Evolutionary conservation across 1,140 invertebrate genomes (phyloP), one percentile per base, ranked within the genome.

Genomic region (Steinernema feltiae): DNA sequence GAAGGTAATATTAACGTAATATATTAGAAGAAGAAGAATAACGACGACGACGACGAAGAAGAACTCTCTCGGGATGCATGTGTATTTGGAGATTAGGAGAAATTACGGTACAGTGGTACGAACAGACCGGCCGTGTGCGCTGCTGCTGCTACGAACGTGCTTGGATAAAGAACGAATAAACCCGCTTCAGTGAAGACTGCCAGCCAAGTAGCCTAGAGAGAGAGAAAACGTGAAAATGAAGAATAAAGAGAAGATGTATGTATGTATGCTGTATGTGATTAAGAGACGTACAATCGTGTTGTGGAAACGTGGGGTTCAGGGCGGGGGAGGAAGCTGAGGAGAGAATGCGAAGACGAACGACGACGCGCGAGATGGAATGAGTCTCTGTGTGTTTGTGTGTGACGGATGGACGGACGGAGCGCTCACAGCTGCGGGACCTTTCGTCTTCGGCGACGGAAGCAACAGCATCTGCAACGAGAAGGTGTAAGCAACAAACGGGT

Each of bases 361-460:
- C n/a, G n/a, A n/a, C n/a, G n/a, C n/a, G n/a, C n/a, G n/a, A n/a
- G n/a, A n/a, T n/a, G n/a, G n/a, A n/a, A n/a, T n/a, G n/a, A n/a
- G n/a, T n/a, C n/a, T n/a, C n/a, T n/a, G n/a, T n/a, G n/a, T 46
- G 41, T n/a, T 46, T 46, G 15, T 27, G 53, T 63, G 53, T 7
- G 24, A 63, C 24, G 53, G 53, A 27, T n/a, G 15, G 53, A 63
- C 53, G 24, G 24, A 15, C 15, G 24, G 53, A 63, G 53, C 15
- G 53, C 24, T 63, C 53, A 63, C 53, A 63, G 75, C 73, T 83
- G 82, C 1, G 81, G 82, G 18, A 81, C 78, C 70, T 83, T 83
- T 80, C 82, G 69, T 76, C 81, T 71, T 70, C 83, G 77, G 30
- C 83, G 63, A 18, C 83, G 83, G 80, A 85, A 85, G 72, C 83